Evolutionary conservation across 2,888 invertebrate species (phyloP), one percentile per base, ranked within the genome.

Genomic region (Drosophila monieri): DNA sequence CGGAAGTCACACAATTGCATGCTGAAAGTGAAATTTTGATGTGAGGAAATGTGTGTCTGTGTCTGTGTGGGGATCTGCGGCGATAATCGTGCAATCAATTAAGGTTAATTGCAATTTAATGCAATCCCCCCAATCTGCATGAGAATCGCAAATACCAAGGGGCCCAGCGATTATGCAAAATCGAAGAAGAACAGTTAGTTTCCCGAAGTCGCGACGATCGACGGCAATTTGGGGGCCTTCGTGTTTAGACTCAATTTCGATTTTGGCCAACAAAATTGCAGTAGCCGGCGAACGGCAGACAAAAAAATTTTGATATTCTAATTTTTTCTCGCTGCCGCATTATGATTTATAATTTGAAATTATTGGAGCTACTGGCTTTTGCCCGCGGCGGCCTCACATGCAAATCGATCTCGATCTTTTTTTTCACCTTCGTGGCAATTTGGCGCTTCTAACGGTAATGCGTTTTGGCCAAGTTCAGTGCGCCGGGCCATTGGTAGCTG

Each of bases 1-100:
- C 81, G 80, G 80, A 81, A 81, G 81, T 85, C 57, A 59, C 73
- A 44, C 71, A 51, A 74, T 65, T 52, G 55, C 43, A 23, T 27
- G 73, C 73, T 74, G 81, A 85, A 85, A 85, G 87, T 80, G 85
- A 85, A 85, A 85, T 78, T 76, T 55, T 44, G 66, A 67, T 69
- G 52, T 32, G 35, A 48, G 72, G 69, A 21, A 27, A 25, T 14
- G 18, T 6, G 35, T 30, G n/a, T 5, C 25, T 21, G 6, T 9
- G 21, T 21, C 6, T 27, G 9, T 6, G 35, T 14, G 18, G 1
- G 37, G n/a, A 10, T 9, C 30, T 21, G n/a, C 30, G 62, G 60
- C 78, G 77, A 80, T 81, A 80, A 84, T 84, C 80, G 81, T 70
- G 72, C 85, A 85, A 86, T 86, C 81, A 84, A 85, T 84, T 86